Evolutionary conservation across 2,113 vertebrate species (phyloP).

Genomic region (Proteles cristata): DNA sequence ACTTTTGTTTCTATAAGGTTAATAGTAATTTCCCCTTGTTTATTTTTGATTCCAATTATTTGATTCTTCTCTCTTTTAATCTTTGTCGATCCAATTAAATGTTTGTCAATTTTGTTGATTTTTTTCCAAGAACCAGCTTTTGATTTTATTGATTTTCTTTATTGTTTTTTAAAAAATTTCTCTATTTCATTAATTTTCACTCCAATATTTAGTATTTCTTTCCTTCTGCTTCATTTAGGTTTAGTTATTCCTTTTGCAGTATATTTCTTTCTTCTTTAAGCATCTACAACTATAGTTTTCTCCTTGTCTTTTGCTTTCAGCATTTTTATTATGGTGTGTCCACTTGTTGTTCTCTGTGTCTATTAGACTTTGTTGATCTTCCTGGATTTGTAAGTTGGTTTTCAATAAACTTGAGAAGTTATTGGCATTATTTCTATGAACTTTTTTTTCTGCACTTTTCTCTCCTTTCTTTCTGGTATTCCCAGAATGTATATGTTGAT

Average conservation of each 20-base stretch:
- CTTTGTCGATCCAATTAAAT: background rate
- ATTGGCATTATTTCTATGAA: background rate
- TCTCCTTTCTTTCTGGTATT: background rate
- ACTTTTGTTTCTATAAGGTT: background rate
- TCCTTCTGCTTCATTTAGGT: background rate
- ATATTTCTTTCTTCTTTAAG: background rate
- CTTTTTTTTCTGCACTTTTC: background rate
- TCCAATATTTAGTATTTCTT: background rate
- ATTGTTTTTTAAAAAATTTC: background rate
- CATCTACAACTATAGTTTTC: background rate
- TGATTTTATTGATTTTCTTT: background rate
- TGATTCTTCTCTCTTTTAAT: background rate
- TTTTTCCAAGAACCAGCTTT: background rate
- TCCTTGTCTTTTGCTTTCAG: background rate
- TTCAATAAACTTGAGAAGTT: background rate
- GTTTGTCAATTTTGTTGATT: background rate
- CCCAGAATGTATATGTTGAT: fast-evolving
- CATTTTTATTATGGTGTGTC: background rate
- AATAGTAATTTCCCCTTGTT: background rate
- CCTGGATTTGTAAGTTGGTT: background rate
- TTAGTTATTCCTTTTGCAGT: background rate
- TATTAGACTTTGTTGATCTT: background rate
- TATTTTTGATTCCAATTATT: background rate
- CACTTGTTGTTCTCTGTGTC: background rate
- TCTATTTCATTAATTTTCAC: background rate